Base-by-base conservation (phyloP, 2,113 vertebrate species). In the Dromiciops gliroides region DNA sequence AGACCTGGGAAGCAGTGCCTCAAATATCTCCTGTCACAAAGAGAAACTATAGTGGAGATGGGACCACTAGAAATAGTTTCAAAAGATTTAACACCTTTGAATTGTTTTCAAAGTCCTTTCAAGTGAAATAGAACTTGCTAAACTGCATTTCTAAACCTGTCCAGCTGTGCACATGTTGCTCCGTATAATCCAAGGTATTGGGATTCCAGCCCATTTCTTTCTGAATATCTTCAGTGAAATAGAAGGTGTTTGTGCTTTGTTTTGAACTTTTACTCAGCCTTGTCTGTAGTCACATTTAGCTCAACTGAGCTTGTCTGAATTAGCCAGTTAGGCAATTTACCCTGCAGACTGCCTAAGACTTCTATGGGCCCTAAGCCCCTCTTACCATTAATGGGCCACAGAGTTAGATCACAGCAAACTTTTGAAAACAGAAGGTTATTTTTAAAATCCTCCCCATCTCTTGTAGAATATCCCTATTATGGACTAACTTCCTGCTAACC, bases 91-190 rank as follows among this genome's bases (percentile, higher is more conserved):
- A 19, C 37, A 94, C 89, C 89, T 49, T 50, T 93, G 31, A 26
- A 50, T 56, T 88, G 25, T 16, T 52, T 93, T 53, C 49, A 92
- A 52, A 11, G 14, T 1, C 2, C 6, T 52, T 44, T 92, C 6
- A 83, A 95, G 47, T 89, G 94, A 94, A 93, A 94, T n/a, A 25
- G 28, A 95, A 89, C 67, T 44, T 83, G 67, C 67, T 83, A 83
- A 83, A 83, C 37, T 44, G 67, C n/a, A 44, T 83, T 83, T 83
- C n/a, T 83, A 83, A 83, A 83, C n/a, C 67, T 83, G 67, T 83
- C 67, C 67, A 83, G n/a, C 67, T 83, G n/a, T 83, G n/a, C n/a
- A 44, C 67, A 44, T 83, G 67, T 44, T 83, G 8, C 19, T 83
- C 19, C 44, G 37, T 83, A n/a, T 22, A 83, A 83, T 44, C n/a